Evolutionary conservation across 2,797 vertebrate genomes (phyloP).

Genomic region (Gephyroberyx darwinii): DNA sequence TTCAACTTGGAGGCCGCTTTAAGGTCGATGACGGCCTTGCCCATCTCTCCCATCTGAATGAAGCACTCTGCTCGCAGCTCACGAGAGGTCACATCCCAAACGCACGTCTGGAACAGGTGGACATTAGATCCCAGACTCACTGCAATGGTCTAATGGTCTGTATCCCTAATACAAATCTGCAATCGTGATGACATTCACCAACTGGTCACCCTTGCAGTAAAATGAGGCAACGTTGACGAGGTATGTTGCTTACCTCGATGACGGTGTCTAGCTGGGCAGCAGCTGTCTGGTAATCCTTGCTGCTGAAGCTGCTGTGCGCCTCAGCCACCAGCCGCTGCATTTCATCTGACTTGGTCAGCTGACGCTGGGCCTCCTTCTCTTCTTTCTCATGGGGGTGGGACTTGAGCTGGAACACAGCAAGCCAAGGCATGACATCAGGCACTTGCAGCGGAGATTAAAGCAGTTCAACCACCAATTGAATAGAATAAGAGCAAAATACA

Average conservation of each 20-base stretch:
- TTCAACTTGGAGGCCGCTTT: slow-evolving; percentile 94
- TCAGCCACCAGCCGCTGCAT: slow-evolving; percentile 88
- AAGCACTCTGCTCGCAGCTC: slow-evolving; percentile 96
- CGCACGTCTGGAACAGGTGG: slow-evolving; percentile 85
- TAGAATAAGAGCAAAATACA: not conserved
- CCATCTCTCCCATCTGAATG: slow-evolving; percentile 91
- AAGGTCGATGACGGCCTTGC: slow-evolving; percentile 95
- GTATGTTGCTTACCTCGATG: slow-evolving; percentile 85
- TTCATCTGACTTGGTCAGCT: slow-evolving; percentile 90
- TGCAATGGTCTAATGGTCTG: not conserved
- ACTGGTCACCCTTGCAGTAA: not conserved
- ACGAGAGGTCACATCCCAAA: slow-evolving; percentile 92
- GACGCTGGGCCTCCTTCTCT: slow-evolving; percentile 87
- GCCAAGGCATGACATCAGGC: not conserved
- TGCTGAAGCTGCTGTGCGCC: slow-evolving; percentile 79
- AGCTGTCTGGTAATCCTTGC: slow-evolving; percentile 84
- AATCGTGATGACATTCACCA: not conserved
- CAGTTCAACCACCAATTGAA: not conserved
- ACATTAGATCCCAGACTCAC: slow-evolving; percentile 20
- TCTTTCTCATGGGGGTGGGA: slow-evolving; percentile 90
- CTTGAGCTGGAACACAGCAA: slow-evolving; percentile 84
- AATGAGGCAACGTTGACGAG: slow-evolving; percentile 11
- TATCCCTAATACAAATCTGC: not conserved
- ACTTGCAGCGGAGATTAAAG: slow-evolving; percentile 6
- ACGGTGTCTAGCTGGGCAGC: slow-evolving; percentile 86